Conservation (phyloP, 2,888 invertebrate genomes). For the Eupeodes latifasciatus region DNA sequence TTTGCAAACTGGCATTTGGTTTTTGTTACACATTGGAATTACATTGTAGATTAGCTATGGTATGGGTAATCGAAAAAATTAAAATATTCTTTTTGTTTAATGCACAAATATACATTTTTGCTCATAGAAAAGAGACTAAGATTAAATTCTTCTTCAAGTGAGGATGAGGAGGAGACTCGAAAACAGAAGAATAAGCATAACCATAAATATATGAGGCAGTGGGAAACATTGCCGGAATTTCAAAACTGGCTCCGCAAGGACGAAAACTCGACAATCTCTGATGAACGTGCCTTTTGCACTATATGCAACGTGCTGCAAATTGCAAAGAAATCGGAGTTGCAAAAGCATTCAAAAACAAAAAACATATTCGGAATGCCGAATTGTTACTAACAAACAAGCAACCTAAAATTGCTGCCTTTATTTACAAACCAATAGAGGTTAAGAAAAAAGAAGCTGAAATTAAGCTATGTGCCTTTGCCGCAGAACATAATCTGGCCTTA, state of each 20-base stretch:
- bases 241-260: neutral
- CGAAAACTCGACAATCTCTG: neutral
- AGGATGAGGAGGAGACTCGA: too few species aligned
- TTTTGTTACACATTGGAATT: too few species aligned
- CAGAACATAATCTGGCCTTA: neutral
- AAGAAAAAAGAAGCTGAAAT: neutral
- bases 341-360: neutral
- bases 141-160: too few species aligned
- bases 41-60: too few species aligned
- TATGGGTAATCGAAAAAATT: too few species aligned
- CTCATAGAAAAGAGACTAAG: too few species aligned
- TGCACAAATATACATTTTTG: too few species aligned
- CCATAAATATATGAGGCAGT: too few species aligned
- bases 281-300: neutral
- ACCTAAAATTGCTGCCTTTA: neutral
- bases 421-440: neutral
- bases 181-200: too few species aligned
- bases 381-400: neutral
- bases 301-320: neutral
- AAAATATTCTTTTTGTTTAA: too few species aligned
- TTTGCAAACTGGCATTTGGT: too few species aligned
- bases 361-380: constrained; percentile 2
- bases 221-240: neutral
- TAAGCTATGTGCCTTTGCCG: constrained; percentile 15
- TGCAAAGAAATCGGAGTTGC: neutral